phyloP scores from a whole-genome alignment of 2,888 invertebrate genomes.

The Ypsolopha scabrella region DNA sequence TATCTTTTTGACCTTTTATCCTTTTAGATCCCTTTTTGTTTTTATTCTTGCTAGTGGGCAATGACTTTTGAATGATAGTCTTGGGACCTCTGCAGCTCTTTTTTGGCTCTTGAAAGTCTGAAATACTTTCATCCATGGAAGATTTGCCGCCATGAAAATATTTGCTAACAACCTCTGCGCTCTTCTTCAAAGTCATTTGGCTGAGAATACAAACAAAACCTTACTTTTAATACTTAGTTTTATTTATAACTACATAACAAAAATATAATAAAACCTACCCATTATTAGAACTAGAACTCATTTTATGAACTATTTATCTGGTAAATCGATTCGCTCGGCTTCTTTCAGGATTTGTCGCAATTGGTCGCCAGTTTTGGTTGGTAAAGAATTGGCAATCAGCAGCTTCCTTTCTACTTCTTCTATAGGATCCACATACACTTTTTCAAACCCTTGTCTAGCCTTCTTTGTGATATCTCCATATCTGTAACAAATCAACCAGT shows the following conservation, averaged over 20 bases:
- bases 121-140: constrained; percentile 54
- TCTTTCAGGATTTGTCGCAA: constrained; percentile 33
- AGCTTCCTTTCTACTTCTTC: constrained; percentile 50
- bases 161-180: constrained; percentile 35
- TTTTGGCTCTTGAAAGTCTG: constrained; percentile 48
- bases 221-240: not conserved
- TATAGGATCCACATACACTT: constrained; percentile 46
- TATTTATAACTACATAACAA: constrained; percentile 2
- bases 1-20: constrained; percentile 48
- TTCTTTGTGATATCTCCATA: constrained; percentile 28
- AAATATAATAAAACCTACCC: constrained; percentile 22
- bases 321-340: constrained; percentile 29
- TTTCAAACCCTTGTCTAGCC: constrained; percentile 29
- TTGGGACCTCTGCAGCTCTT: constrained; percentile 31
- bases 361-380: constrained; percentile 25
- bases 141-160: constrained; percentile 30
- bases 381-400: constrained; percentile 44
- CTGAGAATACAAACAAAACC: constrained; percentile 38
- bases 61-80: constrained; percentile 13
- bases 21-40: constrained; percentile 27
- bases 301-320: constrained; percentile 30
- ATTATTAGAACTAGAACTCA: constrained; percentile 26
- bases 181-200: constrained; percentile 10
- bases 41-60: constrained; percentile 11
- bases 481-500: constrained; percentile 24